Evolutionary conservation across 2,888 invertebrate genomes (phyloP).

Genomic region (Rutpela maculata): DNA sequence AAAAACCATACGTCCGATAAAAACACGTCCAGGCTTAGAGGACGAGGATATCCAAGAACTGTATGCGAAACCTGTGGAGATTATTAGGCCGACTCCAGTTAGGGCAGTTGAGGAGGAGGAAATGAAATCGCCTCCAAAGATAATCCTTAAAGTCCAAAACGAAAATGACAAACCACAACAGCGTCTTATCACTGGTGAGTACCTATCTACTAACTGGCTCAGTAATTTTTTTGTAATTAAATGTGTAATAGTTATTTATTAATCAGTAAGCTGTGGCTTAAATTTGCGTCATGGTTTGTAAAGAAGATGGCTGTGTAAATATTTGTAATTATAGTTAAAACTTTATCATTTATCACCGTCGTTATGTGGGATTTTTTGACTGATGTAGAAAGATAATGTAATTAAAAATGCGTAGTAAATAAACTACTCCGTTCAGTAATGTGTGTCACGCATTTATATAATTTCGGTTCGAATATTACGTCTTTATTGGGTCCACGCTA

Average conservation of each 20-base stretch:
- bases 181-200: slow-evolving; percentile 79
- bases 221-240: neutral
- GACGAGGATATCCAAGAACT: slow-evolving; percentile 61
- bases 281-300: slow-evolving; percentile 46
- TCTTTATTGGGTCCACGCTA: no score
- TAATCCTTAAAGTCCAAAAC: slow-evolving; percentile 12
- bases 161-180: slow-evolving; percentile 70
- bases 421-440: slow-evolving; percentile 18
- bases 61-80: slow-evolving; percentile 61
- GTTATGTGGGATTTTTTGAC: slow-evolving; percentile 40
- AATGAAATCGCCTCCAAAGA: slow-evolving; percentile 32
- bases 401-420: slow-evolving; percentile 14
- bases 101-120: slow-evolving; percentile 48
- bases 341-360: slow-evolving; percentile 45
- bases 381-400: slow-evolving; percentile 21
- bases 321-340: slow-evolving; percentile 50
- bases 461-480: neutral
- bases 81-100: slow-evolving; percentile 57
- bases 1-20: slow-evolving; percentile 53
- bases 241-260: neutral
- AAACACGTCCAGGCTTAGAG: slow-evolving; percentile 51
- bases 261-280: slow-evolving; percentile 1
- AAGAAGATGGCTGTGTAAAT: slow-evolving; percentile 60
- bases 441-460: slow-evolving; percentile 18
- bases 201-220: neutral